Percentiles rank a stretch among this genome's conserved stretches.
Conservation (phyloP, 2,113 vertebrate species). For the Porphyrio hochstetteri region DNA sequence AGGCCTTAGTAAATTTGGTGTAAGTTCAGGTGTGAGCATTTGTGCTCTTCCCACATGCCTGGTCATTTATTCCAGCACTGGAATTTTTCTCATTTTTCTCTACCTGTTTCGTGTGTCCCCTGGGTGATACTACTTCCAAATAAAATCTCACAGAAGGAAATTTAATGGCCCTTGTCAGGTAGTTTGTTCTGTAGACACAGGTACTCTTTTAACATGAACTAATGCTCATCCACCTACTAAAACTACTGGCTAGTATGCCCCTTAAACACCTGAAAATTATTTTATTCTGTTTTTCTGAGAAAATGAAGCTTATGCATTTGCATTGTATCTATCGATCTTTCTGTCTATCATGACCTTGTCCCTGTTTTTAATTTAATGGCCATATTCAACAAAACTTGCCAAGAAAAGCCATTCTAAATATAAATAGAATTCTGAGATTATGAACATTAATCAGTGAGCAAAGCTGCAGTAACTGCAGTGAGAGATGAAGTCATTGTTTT, state of each 20-base stretch:
- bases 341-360: neutral
- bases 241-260: neutral
- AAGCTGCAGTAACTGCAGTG: neutral
- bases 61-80: neutral
- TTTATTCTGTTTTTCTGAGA: neutral
- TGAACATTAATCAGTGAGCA: neutral
- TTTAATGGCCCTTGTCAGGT: neutral
- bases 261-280: neutral
- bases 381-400: neutral
- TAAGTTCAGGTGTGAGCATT: neutral
- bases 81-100: fast-evolving
- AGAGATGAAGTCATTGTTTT: neutral
- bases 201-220: neutral
- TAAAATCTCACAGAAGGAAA: neutral
- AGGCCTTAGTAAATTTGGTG: neutral
- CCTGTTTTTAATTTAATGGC: neutral
- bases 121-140: neutral
- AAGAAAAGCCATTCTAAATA: neutral
- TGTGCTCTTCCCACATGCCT: neutral
- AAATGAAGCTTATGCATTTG: neutral
- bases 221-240: neutral
- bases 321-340: neutral
- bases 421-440: neutral
- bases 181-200: neutral
- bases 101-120: fast-evolving